phyloP scores from a whole-genome alignment of 2,888 invertebrate species.

The Eupithecia insigniata region DNA sequence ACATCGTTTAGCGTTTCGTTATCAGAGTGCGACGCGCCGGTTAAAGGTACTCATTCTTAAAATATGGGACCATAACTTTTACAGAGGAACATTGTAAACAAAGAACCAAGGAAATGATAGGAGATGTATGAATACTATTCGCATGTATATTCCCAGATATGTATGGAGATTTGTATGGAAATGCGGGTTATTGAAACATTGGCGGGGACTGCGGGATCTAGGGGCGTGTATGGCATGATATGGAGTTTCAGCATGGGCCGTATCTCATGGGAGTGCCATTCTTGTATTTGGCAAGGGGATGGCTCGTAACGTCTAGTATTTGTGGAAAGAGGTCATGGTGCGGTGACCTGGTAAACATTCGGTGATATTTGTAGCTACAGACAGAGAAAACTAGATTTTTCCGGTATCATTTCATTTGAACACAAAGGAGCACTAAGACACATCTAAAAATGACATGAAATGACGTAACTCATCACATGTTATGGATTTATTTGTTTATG shows the following conservation, averaged over 20 bases:
- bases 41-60: constrained; percentile 18
- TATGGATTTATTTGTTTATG: not conserved
- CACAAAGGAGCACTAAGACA: too few relatives aligned
- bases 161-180: constrained; percentile 30
- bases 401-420: too few relatives aligned
- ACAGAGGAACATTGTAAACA: constrained; percentile 26
- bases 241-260: not conserved
- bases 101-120: constrained; percentile 19
- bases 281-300: constrained; percentile 21
- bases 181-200: constrained; percentile 30
- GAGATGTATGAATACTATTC: constrained; percentile 27
- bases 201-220: constrained; percentile 4
- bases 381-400: not conserved
- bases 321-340: constrained; percentile 13
- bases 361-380: not conserved
- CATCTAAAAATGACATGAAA: too few relatives aligned
- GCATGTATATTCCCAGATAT: constrained; percentile 25
- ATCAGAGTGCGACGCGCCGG: not conserved
- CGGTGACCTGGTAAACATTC: constrained; percentile 3
- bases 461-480: not conserved
- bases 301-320: constrained; percentile 15
- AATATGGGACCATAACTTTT: constrained; percentile 20
- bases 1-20: constrained; percentile 4
- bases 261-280: constrained; percentile 22
- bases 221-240: constrained; percentile 7